These are phyloP conservation scores for Phocides pigmalion DNA, from an alignment of 1,140 invertebrate genomes.

Conservation along the genomic window DNA sequence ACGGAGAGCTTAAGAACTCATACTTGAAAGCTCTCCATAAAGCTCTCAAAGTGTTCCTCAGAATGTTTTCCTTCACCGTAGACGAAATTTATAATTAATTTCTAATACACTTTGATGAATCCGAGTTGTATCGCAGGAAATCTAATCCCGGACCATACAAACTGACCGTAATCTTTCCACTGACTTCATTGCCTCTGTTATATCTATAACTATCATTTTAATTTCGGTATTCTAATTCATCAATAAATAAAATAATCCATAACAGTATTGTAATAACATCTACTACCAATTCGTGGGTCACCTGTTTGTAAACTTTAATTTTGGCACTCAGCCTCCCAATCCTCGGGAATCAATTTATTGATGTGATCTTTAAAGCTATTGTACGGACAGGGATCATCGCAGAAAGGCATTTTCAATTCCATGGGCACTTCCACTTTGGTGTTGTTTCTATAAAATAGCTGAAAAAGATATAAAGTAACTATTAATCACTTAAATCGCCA, in stretches of 20 bases:
- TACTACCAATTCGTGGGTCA: not conserved
- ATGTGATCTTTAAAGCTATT: slow-evolving; percentile 55
- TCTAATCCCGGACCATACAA: too few relatives aligned
- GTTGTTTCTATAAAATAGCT: slow-evolving; percentile 77
- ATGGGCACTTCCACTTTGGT: slow-evolving; percentile 75
- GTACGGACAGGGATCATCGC: slow-evolving; percentile 69
- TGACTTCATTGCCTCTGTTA: too few relatives aligned
- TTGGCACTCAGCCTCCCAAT: slow-evolving; percentile 72
- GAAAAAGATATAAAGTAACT: slow-evolving; percentile 38
- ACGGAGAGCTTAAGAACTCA: too few relatives aligned
- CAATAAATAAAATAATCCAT: not conserved
- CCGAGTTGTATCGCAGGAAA: too few relatives aligned
- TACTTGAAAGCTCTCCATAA: too few relatives aligned
- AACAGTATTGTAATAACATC: not conserved
- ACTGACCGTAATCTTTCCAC: too few relatives aligned
- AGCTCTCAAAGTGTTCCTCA: too few relatives aligned
- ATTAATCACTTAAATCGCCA: too few relatives aligned
- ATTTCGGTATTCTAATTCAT: not conserved
- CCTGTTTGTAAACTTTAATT: slow-evolving; percentile 36
- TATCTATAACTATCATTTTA: too few relatives aligned
- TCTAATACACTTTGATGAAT: too few relatives aligned
- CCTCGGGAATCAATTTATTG: slow-evolving; percentile 55
- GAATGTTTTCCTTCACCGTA: too few relatives aligned
- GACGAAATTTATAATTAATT: too few relatives aligned
- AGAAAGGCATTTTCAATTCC: slow-evolving; percentile 70